Evolutionary conservation across 2,888 invertebrate genomes (phyloP).

Genomic region (Rhamnusium bicolor): DNA sequence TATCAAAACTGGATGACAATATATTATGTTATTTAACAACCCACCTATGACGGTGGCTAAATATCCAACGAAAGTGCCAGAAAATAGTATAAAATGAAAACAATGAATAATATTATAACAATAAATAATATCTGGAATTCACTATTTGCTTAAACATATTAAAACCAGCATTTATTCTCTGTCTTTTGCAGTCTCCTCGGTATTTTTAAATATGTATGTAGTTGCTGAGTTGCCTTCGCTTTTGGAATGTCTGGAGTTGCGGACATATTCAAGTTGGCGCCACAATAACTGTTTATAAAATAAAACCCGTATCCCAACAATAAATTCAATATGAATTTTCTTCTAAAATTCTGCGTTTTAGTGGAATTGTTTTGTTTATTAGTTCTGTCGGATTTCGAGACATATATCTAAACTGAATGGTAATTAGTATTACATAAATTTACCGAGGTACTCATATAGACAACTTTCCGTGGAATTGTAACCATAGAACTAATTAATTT

Average conservation of each 20-base stretch:
- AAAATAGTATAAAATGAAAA: too few species aligned
- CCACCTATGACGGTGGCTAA: too few species aligned
- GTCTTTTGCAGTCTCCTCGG: not conserved
- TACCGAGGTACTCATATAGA: not conserved
- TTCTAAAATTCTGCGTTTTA: conserved; percentile 11
- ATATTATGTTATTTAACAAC: too few species aligned
- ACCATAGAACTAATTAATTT: too few species aligned
- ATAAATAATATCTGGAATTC: not conserved
- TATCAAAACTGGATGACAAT: too few species aligned
- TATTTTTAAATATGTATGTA: conserved; percentile 6
- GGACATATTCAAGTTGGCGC: conserved; percentile 17
- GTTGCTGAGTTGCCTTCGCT: not conserved
- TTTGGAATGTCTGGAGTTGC: conserved; percentile 1
- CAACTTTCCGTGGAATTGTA: too few species aligned
- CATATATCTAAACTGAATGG: not conserved
- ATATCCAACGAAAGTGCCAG: too few species aligned
- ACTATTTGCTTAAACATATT: not conserved
- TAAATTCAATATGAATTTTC: conserved; percentile 11
- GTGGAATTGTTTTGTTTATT: not conserved
- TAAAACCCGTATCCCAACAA: conserved; percentile 1
- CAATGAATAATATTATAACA: too few species aligned
- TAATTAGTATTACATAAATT: not conserved
- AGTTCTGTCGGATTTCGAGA: not conserved
- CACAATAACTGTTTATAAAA: conserved; percentile 6
- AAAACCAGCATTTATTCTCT: not conserved